These are phyloP conservation scores for Drosophila gaucha DNA, from an alignment of 2,888 invertebrate species.

Conservation along the genomic window DNA sequence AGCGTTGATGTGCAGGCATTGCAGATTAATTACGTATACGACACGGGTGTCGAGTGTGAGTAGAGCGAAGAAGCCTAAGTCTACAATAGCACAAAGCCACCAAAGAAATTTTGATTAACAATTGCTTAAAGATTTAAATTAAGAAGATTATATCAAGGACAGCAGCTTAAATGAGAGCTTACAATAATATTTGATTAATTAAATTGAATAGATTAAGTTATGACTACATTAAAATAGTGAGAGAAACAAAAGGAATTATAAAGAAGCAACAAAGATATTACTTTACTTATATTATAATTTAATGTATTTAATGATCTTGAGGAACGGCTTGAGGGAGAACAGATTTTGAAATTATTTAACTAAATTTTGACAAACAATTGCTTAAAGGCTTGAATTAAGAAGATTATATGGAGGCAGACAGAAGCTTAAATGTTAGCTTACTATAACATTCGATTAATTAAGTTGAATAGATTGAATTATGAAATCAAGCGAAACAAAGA, in stretches of 20 bases:
- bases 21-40: slow-evolving; percentile 55
- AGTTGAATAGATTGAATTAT: too few relatives aligned
- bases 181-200: slow-evolving; percentile 1
- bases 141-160: neutral
- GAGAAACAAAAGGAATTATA: neutral
- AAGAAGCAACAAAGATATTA: too few relatives aligned
- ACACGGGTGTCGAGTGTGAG: slow-evolving; percentile 8
- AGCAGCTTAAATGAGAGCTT: neutral
- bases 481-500: too few relatives aligned
- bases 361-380: too few relatives aligned
- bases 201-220: neutral
- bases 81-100: neutral
- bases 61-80: neutral
- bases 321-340: too few relatives aligned
- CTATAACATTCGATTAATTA: neutral
- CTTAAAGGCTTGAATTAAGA: too few relatives aligned
- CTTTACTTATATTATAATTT: too few relatives aligned
- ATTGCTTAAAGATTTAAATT: neutral
- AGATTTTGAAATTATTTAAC: too few relatives aligned
- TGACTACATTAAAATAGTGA: too few relatives aligned
- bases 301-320: too few relatives aligned
- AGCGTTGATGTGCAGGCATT: slow-evolving; percentile 44
- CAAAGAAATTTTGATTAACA: slow-evolving; percentile 4
- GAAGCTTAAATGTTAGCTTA: neutral
- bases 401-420: too few relatives aligned